Evolutionary conservation across 1,140 invertebrate genomes (phyloP), one percentile per base, ranked within the genome.

Genomic region (Macrosteles quadrilineatus): DNA sequence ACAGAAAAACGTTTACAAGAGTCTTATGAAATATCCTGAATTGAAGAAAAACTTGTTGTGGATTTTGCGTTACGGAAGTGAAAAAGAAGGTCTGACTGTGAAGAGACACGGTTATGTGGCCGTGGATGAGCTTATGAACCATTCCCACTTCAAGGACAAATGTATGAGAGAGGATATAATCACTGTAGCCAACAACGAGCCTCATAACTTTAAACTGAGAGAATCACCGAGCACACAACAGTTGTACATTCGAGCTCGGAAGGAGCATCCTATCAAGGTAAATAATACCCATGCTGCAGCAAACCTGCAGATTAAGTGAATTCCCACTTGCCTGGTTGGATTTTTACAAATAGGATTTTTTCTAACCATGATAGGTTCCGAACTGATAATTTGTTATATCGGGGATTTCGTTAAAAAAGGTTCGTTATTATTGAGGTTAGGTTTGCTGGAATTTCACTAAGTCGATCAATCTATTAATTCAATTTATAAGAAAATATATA

Each of bases 211-310:
- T 36, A 32, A 63, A 31, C n/a, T 29, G 29, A 31, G 29, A 30
- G 59, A 63, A 21, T n/a, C 17, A 3, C 9, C 59, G 17, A 30
- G 27, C 1, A 2, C 59, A 12, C 29, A 63, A 9, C 3, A 19
- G 29, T 36, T 29, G 59, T 32, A 19, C 11, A 63, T 63, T 2
- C 27, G 59, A n/a, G 59, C 59, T 2, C 12, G 29, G 29, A 32
- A 63, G 31, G 59, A 63, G n/a, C 59, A 63, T 32, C 25, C 29
- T 32, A 63, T 63, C 29, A 63, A 63, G 30, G 59, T 63, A 63
- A 11, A 32, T 36, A n/a, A n/a, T n/a, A n/a, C n/a, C n/a, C n/a
- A n/a, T n/a, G n/a, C n/a, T n/a, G n/a, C n/a, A n/a, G n/a, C n/a
- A n/a, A n/a, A n/a, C n/a, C n/a, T n/a, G n/a, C n/a, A n/a, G n/a